Evolutionary conservation across 2,888 invertebrate genomes (phyloP), one percentile per base, ranked within the genome.

Genomic region (Lepidochrysops patricia): DNA sequence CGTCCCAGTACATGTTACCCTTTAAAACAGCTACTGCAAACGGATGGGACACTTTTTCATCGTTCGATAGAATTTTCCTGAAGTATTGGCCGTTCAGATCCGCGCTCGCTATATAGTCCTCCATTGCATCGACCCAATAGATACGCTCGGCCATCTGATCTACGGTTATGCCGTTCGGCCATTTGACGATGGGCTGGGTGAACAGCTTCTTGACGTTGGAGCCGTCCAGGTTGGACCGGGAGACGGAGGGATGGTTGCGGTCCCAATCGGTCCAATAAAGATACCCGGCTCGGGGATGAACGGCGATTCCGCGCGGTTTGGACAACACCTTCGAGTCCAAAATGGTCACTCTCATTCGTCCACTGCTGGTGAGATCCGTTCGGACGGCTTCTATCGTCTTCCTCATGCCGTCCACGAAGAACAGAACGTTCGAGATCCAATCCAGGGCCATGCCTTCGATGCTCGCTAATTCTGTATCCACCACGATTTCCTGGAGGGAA

Each of bases 261-360:
- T 95, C 94, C 96, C 96, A 97, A 75, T 97, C 97, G 0, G 96
- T 96, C 95, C 96, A 96, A 76, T 95, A 97, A 77, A 91, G 64
- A 68, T 93, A 94, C 61, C 96, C 96, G 57, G 92, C 92, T 72
- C 91, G 91, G 0, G 97, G 97, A 83, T 97, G 96, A 0, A 97
- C 92, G 0, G 94, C 94, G 59, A 97, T 94, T 6, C 96, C 94
- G 63, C 95, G 84, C 0, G 96, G 96, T 68, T 94, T 94, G 5
- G 91, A 92, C 57, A 96, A 75, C 48, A 90, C 82, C 7, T 91
- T 91, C 0, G 91, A 88, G 34, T 93, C 92, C 29, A 97, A 82
- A 67, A 98, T 93, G 0, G 94, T 94, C 50, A 92, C 90, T 57
- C 97, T 85, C 93, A 95, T 95, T 70, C 94, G 89, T 0, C 94